Evolutionary conservation across 2,797 vertebrate genomes (phyloP), one percentile per base, ranked within the genome.

Genomic region (Kryptopterus vitreolus): DNA sequence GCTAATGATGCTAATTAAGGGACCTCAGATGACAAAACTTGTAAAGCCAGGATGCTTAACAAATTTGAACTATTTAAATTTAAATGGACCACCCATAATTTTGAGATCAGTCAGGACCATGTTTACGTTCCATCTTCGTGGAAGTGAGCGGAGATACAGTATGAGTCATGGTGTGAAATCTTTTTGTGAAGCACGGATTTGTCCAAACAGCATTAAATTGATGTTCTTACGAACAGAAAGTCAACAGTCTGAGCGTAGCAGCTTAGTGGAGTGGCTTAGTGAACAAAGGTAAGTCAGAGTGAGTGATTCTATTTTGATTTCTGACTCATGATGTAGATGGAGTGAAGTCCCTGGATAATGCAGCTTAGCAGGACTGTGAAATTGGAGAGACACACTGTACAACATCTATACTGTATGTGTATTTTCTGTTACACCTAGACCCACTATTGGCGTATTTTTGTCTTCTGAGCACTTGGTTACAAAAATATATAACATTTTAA

Each of bases 211-310:
- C 5, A 20, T 59, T 35, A 52, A 81, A 76, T 65, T 50, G 72
- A 81, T 81, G 79, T 68, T 50, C 15, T 81, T 58, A 59, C 76
- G 26, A 81, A 68, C 26, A 76, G 71, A 68, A 59, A 76, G 26
- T 68, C 62, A 81, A 59, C 62, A 35, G 72, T 48, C 58, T 75
- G 52, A 75, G 29, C 18, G 53, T 31, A 52, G 48, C 58, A 73
- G 58, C 29, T 72, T 63, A 29, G 52, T 52, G 9, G 16, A 57
- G 52, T 50, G 46, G 33, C 48, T 33, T 6, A 13, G 22, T 10
- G 33, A 66, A n/a, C 55, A 61, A 79, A 80, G 71, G 70, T 80
- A 46, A 6, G 52, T 43, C 38, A n/a, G 70, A 57, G 6, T 24
- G 35, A 66, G 15, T 35, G 16, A 33, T 26, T 74, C 48, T 22